These are phyloP conservation scores for Lates calcarifer DNA, from an alignment of 2,113 vertebrate genomes.

Conservation along the genomic window DNA sequence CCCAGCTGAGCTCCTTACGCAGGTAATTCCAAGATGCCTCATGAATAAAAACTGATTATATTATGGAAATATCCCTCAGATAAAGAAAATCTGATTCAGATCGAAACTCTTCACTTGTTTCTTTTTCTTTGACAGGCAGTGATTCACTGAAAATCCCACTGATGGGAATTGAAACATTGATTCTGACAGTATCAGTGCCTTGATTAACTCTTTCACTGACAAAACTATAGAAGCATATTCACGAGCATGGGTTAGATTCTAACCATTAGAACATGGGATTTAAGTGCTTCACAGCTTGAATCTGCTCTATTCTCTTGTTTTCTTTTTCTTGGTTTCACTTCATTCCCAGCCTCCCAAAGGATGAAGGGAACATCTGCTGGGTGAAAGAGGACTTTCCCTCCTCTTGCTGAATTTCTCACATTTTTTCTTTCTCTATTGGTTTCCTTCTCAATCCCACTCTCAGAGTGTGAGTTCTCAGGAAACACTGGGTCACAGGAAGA, in stretches of 20 bases:
- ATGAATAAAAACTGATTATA: conserved; percentile 2
- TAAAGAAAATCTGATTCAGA: not conserved
- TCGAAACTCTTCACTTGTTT: conserved; percentile 5
- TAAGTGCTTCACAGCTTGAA: not conserved
- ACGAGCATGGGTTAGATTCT: not conserved
- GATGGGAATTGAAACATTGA: not conserved
- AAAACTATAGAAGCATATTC: not conserved
- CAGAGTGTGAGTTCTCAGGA: conserved; percentile 81
- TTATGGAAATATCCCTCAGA: not conserved
- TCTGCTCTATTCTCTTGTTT: not conserved
- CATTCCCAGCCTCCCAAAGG: not conserved
- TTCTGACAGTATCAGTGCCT: not conserved
- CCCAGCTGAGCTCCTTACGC: not conserved
- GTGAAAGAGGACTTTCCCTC: conserved; percentile 12
- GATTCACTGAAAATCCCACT: not conserved
- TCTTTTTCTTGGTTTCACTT: conserved; percentile 3
- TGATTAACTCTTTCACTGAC: not conserved
- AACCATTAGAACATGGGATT: too few species aligned
- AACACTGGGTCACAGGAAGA: conserved; percentile 26
- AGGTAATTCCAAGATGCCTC: not conserved
- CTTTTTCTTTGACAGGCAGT: conserved; percentile 5
- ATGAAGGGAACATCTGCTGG: conserved; percentile 48
- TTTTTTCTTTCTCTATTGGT: not conserved
- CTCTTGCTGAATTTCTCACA: not conserved
- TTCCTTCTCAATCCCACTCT: not conserved